Evolutionary conservation across 1,140 invertebrate genomes (phyloP), one percentile per base, ranked within the genome.

Genomic region (Aphelenchoides avenae): DNA sequence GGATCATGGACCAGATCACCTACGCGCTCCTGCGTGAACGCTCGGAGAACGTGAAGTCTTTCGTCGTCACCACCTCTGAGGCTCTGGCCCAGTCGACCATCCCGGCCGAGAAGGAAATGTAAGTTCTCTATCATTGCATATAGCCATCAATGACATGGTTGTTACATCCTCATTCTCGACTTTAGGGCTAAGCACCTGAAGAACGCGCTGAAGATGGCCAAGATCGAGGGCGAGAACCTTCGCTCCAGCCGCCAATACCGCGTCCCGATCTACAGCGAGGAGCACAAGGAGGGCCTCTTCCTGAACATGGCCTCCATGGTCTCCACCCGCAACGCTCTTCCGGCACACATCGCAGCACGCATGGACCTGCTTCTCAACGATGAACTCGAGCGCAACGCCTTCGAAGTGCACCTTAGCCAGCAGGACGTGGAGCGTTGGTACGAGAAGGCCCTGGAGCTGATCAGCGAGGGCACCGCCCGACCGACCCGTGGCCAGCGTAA

Each of bases 21-120:
- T 67, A 46, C 29, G 49, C 67, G 22, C 29, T 68, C 11, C 30
- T 31, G 30, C 46, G 51, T 7, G 64, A 67, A 36, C 60, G 60
- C 4, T 53, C 61, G 18, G 37, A 65, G 27, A 26, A 67, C 24
- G 67, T 67, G 24, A 52, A 71, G 39, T 36, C 67, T 15, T 64
- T 66, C 40, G 69, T 63, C 18, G 42, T 46, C 42, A 29, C 48
- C 20, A 65, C 61, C 20, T 56, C 65, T 50, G 48, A 69, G 39
- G 26, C 51, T 29, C 31, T 70, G 15, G 39, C 67, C 33, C 30
- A 40, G n/a, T 70, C 66, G 3, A n/a, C 31, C 7, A 40, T 42
- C 27, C 50, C 64, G 13, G 56, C 15, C n/a, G 58, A 67, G 49
- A 42, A 41, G 27, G 18, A 71, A 37, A 47, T 64, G 57, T 58